Percentiles rank a stretch among this genome's conserved stretches.
These are phyloP conservation scores for Equus quagga DNA, from an alignment of 2,113 vertebrate genomes.

Conservation along the genomic window DNA sequence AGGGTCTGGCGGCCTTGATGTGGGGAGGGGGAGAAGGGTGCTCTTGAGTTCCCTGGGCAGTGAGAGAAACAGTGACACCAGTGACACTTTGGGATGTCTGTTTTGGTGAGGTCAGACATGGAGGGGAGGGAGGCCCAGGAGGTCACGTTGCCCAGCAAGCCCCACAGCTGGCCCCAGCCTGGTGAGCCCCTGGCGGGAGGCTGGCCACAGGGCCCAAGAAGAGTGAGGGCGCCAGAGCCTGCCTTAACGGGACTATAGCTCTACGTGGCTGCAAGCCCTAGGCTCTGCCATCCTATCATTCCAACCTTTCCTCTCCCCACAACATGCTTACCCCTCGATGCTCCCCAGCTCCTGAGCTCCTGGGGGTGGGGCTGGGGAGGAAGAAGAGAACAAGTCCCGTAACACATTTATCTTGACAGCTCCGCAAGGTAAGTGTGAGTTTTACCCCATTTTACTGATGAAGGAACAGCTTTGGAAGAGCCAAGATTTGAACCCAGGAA, in stretches of 20 bases:
- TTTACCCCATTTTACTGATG: neutral
- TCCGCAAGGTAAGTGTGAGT: neutral
- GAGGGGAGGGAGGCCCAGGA: neutral
- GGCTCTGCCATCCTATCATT: neutral
- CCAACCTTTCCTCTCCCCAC: neutral
- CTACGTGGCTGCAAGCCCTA: neutral
- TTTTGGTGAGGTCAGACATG: neutral
- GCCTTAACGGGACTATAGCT: neutral
- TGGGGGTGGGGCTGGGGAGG: neutral
- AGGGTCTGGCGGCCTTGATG: neutral
- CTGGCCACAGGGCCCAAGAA: too few species aligned
- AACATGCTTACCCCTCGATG: rapidly evolving
- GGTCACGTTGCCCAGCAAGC: too few species aligned
- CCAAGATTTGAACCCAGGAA: neutral
- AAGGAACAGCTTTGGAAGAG: neutral
- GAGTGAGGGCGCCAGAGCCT: neutral
- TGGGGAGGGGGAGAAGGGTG: too few species aligned
- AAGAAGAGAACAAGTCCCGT: neutral
- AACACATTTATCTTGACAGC: too few species aligned
- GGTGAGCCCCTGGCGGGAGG: neutral
- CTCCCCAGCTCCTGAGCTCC: neutral
- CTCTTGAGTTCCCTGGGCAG: neutral
- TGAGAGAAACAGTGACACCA: neutral
- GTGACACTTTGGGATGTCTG: neutral
- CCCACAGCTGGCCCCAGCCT: rapidly evolving